Percentiles rank a stretch among this genome's conserved stretches.
phyloP scores from a whole-genome alignment of 2,113 vertebrate genomes.

The Heterotilapia buettikoferi region DNA sequence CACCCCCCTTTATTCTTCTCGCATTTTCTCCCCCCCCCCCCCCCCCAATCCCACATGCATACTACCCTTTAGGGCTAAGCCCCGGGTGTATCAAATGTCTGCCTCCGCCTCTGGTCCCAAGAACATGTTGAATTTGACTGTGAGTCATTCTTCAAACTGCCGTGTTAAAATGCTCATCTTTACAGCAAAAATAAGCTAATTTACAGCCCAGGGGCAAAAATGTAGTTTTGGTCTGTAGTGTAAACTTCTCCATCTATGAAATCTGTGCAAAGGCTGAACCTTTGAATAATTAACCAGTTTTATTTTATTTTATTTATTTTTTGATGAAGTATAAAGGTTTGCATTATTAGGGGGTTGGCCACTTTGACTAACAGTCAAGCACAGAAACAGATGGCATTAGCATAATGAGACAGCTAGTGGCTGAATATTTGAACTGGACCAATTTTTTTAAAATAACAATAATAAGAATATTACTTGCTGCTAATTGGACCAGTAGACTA shows the following conservation, averaged over 20 bases:
- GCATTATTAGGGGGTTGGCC: background rate
- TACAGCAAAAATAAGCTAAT: background rate
- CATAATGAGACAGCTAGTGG: background rate
- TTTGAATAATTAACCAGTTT: background rate
- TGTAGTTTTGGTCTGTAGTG: background rate
- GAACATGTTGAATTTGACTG: background rate
- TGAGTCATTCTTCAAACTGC: background rate
- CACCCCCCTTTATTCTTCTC: too few species aligned
- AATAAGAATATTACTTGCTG: background rate
- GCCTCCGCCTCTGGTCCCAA: too few species aligned
- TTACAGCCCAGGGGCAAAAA: background rate
- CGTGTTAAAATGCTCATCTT: background rate
- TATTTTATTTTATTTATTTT: background rate
- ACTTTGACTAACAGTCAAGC: background rate
- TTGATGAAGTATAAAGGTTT: background rate
- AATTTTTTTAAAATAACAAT: background rate
- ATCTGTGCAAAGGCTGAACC: background rate
- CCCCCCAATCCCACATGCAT: too few species aligned
- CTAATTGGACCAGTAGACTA: background rate
- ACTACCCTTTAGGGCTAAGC: too few species aligned
- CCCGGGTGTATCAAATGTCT: too few species aligned
- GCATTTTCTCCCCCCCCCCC: too few species aligned
- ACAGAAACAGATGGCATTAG: background rate
- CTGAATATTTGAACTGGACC: background rate
- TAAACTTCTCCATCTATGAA: background rate